These are phyloP conservation scores for Eremobia ochroleuca DNA, from an alignment of 2,888 invertebrate species.

Conservation along the genomic window DNA sequence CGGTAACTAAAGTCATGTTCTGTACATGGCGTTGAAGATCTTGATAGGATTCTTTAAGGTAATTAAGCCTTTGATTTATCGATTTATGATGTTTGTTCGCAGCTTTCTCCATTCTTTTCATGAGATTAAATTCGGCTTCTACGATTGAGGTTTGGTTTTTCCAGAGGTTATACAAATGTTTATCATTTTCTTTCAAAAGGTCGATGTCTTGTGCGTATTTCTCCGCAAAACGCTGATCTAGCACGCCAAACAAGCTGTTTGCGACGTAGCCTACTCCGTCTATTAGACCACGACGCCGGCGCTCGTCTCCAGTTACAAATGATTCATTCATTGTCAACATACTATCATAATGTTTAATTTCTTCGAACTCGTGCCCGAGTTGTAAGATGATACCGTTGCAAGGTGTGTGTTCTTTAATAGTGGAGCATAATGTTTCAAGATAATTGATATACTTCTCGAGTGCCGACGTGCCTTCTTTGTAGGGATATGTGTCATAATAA, in stretches of 20 bases:
- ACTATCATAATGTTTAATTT: no score
- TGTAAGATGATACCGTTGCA: no score
- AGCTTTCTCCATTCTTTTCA: not conserved
- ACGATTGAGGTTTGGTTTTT: conserved; percentile 1
- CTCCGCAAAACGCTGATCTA: no score
- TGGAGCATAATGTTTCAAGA: no score
- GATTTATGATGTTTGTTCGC: not conserved
- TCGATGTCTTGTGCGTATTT: not conserved
- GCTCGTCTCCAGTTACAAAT: not conserved
- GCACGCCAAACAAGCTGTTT: no score
- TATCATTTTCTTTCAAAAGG: conserved; percentile 6
- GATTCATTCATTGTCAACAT: no score
- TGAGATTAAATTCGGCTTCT: not conserved
- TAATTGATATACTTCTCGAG: no score
- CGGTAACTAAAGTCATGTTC: no score
- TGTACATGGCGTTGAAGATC: no score
- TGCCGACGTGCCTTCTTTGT: not conserved
- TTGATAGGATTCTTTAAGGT: no score
- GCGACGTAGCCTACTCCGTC: conserved; percentile 3
- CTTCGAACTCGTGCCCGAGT: no score
- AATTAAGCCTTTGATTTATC: conserved; percentile 3
- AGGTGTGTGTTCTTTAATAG: no score
- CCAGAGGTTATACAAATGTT: conserved; percentile 1
- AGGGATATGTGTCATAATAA: not conserved
- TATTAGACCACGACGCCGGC: not conserved